Evolutionary conservation across 2,113 vertebrate species (phyloP).

Genomic region (Alethe diademata): DNA sequence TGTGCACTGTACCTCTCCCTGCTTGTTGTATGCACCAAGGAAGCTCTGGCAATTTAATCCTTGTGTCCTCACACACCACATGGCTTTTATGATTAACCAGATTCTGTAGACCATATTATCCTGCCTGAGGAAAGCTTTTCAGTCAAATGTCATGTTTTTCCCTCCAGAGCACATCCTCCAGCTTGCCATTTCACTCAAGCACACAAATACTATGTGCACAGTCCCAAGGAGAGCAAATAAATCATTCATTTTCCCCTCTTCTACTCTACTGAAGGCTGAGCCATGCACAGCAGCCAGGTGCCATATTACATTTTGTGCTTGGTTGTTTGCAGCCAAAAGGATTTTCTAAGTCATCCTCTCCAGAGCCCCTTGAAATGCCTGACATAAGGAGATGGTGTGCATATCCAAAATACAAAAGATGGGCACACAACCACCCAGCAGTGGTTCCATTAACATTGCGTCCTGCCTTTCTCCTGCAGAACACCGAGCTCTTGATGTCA

Average conservation of each 20-base stretch:
- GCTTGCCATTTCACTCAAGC: background rate
- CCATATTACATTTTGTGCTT: background rate
- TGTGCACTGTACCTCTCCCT: background rate
- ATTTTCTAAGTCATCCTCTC: background rate
- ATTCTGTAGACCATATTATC: background rate
- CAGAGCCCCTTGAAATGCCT: background rate
- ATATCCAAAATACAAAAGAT: background rate
- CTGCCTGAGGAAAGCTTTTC: background rate
- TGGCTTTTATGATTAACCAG: background rate
- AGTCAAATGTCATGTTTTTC: background rate
- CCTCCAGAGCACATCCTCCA: background rate
- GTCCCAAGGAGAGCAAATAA: background rate
- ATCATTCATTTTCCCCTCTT: background rate
- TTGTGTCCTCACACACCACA: fast-evolving
- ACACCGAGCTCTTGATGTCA: background rate
- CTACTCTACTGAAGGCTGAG: background rate
- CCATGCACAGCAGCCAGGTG: background rate
- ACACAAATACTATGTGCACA: background rate
- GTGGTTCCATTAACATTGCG: background rate
- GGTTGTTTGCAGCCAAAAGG: background rate
- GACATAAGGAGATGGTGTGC: background rate
- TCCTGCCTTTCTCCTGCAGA: background rate
- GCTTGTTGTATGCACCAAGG: background rate
- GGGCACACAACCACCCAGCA: background rate
- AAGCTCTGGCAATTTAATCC: background rate